Evolutionary conservation across 2,113 vertebrate genomes (phyloP), one percentile per base, ranked within the genome.

Genomic region (Falcunculus frontatus): DNA sequence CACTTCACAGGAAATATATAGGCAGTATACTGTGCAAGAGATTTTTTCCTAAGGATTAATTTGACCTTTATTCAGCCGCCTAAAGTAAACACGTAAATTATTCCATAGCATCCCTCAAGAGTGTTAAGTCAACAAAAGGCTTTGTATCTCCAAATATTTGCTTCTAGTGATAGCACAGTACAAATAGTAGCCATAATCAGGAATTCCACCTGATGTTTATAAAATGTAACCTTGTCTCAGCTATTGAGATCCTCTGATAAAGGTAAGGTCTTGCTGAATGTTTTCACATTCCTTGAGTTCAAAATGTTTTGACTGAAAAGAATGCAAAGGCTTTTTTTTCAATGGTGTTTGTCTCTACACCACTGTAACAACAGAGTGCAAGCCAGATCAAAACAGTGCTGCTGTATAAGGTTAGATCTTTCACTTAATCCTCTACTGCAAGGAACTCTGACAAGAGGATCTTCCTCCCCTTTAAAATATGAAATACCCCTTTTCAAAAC

Each of bases 71-170:
- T 73, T 55, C 65, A 70, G 26, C n/a, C 74, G 77, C 46, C 42
- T 76, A 69, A 76, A 64, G 27, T 56, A 93, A 94, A 69, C 53
- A 83, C 17, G 27, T 47, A 65, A 78, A 93, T 84, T 94, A 93
- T 81, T 93, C 64, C 50, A 12, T 7, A 85, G 74, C 25, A 95
- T 56, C 47, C 4, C 41, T 78, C 55, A 56, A 53, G 49, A 80
- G 29, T 33, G 12, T 87, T 89, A 77, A 65, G 47, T 91, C 82
- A 92, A 90, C 59, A 95, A 67, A 70, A 80, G 63, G 15, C 52
- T 47, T 85, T 55, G 5, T 52, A n/a, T 86, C 68, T 95, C 90
- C 84, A 96, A 88, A 93, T 96, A 93, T 88, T 94, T 96, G 50
- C 47, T 85, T 93, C 44, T 95, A n/a, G 6, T 73, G 76, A 78